Conservation (phyloP, 2,797 vertebrate species). For the Decapterus maruadsi region DNA sequence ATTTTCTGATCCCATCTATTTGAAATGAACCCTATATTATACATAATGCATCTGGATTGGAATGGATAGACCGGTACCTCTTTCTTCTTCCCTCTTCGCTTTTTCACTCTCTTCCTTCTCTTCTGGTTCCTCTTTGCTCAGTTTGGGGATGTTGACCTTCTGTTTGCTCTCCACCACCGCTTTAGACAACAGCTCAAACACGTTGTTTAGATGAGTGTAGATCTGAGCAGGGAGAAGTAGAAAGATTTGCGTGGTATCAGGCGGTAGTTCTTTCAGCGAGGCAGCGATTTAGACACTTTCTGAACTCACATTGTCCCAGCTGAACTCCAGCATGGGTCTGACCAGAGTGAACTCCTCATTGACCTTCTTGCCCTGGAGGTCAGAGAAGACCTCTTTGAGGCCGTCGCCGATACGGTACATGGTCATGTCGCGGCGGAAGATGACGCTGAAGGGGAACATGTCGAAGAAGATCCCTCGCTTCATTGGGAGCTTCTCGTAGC, state of each 20-base stretch:
- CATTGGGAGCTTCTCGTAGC: slow-evolving; percentile 87
- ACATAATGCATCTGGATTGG: slow-evolving; percentile 16
- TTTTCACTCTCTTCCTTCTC: slow-evolving; percentile 82
- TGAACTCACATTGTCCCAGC: slow-evolving; percentile 85
- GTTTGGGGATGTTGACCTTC: slow-evolving; percentile 84
- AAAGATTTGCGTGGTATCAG: neutral
- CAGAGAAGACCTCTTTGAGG: slow-evolving; percentile 87
- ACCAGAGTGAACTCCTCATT: slow-evolving; percentile 86
- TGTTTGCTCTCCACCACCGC: slow-evolving; percentile 86
- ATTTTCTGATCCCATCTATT: slow-evolving; percentile 36
- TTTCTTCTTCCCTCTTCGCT: slow-evolving; percentile 78
- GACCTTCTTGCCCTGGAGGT: slow-evolving; percentile 86
- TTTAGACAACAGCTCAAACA: slow-evolving; percentile 85
- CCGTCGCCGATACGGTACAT: slow-evolving; percentile 86
- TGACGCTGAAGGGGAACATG: slow-evolving; percentile 87
- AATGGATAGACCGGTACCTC: slow-evolving; percentile 57
- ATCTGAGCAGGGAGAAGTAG: slow-evolving; percentile 66
- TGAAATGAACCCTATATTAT: slow-evolving; percentile 29
- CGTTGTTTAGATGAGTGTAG: slow-evolving; percentile 85
- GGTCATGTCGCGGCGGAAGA: slow-evolving; percentile 87
- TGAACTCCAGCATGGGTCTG: slow-evolving; percentile 87
- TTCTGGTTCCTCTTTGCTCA: slow-evolving; percentile 79
- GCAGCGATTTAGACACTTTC: neutral
- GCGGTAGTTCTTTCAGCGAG: neutral
- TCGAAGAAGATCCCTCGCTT: slow-evolving; percentile 87